phyloP scores from a whole-genome alignment of 1,140 invertebrate species.

The Drosophila erecta region DNA sequence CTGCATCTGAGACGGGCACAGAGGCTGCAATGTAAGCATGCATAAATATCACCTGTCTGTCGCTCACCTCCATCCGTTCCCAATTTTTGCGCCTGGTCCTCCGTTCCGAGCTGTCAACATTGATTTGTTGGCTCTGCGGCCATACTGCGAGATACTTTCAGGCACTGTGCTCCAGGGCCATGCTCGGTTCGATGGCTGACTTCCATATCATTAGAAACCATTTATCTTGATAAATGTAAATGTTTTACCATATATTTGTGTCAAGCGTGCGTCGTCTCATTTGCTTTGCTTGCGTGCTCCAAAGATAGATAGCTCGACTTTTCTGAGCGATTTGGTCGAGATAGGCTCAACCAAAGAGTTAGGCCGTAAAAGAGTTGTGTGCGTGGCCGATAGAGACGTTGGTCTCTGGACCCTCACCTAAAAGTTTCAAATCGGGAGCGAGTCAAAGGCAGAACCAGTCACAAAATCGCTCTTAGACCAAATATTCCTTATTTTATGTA shows the following conservation, averaged over 20 bases:
- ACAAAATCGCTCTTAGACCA: neutral
- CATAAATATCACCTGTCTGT: slow-evolving; percentile 76
- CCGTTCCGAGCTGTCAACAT: slow-evolving; percentile 66
- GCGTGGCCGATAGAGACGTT: slow-evolving; percentile 24
- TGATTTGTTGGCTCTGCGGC: slow-evolving; percentile 75
- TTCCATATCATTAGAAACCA: slow-evolving; percentile 82
- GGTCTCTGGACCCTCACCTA: neutral
- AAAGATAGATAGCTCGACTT: slow-evolving; percentile 50
- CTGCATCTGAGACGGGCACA: slow-evolving; percentile 32
- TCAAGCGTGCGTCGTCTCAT: slow-evolving; percentile 71
- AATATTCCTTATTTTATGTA: too few species aligned
- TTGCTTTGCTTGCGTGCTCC: slow-evolving; percentile 68
- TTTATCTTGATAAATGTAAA: slow-evolving; percentile 83
- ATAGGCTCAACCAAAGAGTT: slow-evolving; percentile 56
- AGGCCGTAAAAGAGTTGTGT: slow-evolving; percentile 19
- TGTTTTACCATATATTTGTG: slow-evolving; percentile 81
- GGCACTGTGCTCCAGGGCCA: slow-evolving; percentile 28
- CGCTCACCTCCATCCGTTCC: slow-evolving; percentile 25
- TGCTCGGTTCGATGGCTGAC: slow-evolving; percentile 34
- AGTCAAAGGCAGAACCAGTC: too few species aligned
- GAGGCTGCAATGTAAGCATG: slow-evolving; percentile 61
- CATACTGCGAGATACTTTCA: slow-evolving; percentile 46
- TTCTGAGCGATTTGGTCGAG: slow-evolving; percentile 2
- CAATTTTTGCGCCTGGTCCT: slow-evolving; percentile 35
- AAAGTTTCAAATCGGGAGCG: neutral